Base-by-base conservation (phyloP, 1,140 invertebrate genomes). In the Sinonovacula constricta region DNA sequence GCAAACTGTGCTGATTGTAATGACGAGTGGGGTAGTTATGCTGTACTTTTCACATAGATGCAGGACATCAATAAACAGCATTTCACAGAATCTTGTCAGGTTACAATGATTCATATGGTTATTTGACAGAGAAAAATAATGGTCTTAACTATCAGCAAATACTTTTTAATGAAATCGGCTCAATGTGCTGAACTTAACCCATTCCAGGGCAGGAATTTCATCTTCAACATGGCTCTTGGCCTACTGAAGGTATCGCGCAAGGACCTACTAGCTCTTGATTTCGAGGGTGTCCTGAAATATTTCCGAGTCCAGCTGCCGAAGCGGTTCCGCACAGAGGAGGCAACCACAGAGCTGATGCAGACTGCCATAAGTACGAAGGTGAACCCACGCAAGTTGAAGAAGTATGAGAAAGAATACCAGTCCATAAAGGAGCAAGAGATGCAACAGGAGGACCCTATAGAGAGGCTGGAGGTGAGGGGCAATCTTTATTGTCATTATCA, bases 291-390 rank as follows among this genome's bases (percentile, higher is more conserved):
- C 90, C 90, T 98, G 3, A 97, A 97, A 88, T 96, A 96, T 91
- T 98, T 97, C 88, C 94, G 98, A 66, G 98, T 99, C 1, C 95
- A 96, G 18, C 92, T 99, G 71, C 98, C 98, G 15, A 99, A 99
- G 91, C 97, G 97, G 88, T 99, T 97, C 89, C 94, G 97, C 56
- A 95, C 94, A 30, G 96, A 99, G 90, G 96, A 97, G 84, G 93
- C 95, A 2, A 96, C 97, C 0, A 94, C 94, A 59, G 94, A 96
- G 68, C 93, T 99, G 10, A 95, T 99, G 91, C 96, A 96, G 89
- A 92, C 95, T 57, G 97, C 98, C 5, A 96, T 96, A 85, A 95
- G 94, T 85, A 93, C 97, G 54, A 99, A 98, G 91, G 94, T 99
- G 81, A 39, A 53, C 18, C 33, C 86, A 22, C 98, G 98, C 90